A percentile compares a stretch with the other conserved stretches of the same genome.
Conservation (phyloP, 2,888 invertebrate genomes). For the Leptinotarsa peninsularis region DNA sequence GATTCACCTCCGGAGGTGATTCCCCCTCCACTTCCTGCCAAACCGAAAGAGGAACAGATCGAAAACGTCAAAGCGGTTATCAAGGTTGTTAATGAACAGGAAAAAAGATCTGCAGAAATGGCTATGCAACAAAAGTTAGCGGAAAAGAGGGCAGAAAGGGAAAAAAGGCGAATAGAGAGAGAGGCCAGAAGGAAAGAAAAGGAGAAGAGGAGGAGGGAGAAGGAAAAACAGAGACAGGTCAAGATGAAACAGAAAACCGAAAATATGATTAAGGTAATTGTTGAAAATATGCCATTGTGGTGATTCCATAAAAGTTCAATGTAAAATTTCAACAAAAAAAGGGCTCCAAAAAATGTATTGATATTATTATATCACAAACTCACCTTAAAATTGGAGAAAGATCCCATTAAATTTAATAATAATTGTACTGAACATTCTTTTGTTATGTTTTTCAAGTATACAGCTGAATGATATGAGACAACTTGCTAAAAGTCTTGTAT, state of each 20-base stretch:
- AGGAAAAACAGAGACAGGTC: conserved; percentile 61
- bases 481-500: too few species aligned
- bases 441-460: too few species aligned
- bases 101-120: conserved; percentile 56
- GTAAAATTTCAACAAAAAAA: too few species aligned
- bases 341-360: too few species aligned
- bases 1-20: conserved; percentile 58
- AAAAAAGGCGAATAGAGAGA: conserved; percentile 61
- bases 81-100: conserved; percentile 24
- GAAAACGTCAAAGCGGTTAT: neutral
- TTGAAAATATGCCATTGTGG: conserved; percentile 54
- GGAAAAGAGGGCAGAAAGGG: conserved; percentile 62
- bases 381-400: too few species aligned
- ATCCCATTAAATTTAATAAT: too few species aligned
- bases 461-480: too few species aligned
- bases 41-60: conserved; percentile 17
- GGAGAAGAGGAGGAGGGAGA: conserved; percentile 61
- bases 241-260: conserved; percentile 63
- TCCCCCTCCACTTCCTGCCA: conserved; percentile 30
- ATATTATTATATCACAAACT: too few species aligned
- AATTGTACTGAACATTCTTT: too few species aligned
- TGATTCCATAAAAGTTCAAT: neutral
- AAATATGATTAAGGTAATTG: conserved; percentile 64
- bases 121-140: conserved; percentile 58
- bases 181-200: conserved; percentile 63